phyloP scores from a whole-genome alignment of 2,113 vertebrate genomes.

The Heptranchias perlo region DNA sequence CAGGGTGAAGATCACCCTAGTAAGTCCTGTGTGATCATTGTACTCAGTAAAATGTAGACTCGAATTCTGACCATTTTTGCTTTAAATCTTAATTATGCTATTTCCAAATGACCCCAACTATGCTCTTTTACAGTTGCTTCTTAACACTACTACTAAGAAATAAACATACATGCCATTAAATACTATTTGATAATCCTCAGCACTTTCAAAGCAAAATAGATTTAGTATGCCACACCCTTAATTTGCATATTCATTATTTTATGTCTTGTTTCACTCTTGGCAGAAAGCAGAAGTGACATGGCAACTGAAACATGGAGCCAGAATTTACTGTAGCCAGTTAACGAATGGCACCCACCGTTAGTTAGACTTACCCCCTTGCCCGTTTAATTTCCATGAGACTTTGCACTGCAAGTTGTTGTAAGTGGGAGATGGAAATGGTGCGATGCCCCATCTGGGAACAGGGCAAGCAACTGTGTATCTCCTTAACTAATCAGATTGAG shows the following conservation, averaged over 20 bases:
- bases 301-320: background rate
- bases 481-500: too few species aligned
- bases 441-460: too few species aligned
- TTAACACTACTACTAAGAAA: background rate
- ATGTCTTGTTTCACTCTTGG: background rate
- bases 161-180: background rate
- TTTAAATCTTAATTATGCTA: background rate
- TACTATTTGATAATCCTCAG: background rate
- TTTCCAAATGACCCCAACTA: background rate
- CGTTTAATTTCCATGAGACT: too few species aligned
- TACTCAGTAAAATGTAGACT: background rate
- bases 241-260: background rate
- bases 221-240: background rate
- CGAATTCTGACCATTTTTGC: background rate
- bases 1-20: background rate
- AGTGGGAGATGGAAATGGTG: too few species aligned
- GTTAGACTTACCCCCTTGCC: too few species aligned
- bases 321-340: too few species aligned
- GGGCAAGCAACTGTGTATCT: too few species aligned
- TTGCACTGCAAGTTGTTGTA: too few species aligned
- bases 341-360: too few species aligned
- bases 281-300: background rate
- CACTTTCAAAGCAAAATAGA: background rate
- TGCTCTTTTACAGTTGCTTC: background rate
- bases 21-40: background rate